phyloP scores from a whole-genome alignment of 2,113 vertebrate species.

The Pseudolaguvia tuberculata region DNA sequence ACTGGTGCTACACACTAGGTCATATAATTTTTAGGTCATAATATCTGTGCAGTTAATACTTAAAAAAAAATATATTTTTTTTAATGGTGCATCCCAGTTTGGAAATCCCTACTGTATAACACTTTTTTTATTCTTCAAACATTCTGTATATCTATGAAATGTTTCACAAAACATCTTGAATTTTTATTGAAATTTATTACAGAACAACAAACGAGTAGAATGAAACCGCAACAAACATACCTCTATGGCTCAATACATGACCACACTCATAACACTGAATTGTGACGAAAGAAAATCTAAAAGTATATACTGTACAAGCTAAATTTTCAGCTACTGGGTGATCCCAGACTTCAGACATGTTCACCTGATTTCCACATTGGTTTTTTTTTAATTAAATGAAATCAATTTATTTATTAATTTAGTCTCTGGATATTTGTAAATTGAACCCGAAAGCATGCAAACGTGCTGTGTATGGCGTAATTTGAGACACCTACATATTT shows the following conservation, averaged over 20 bases:
- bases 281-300: conserved; percentile 11
- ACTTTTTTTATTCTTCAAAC: not conserved
- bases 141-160: not conserved
- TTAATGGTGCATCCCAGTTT: too few relatives aligned
- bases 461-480: conserved; percentile 8
- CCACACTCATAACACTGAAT: conserved; percentile 22
- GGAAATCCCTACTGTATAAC: too few relatives aligned
- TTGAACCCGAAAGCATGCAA: conserved; percentile 20
- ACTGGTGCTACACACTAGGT: too few relatives aligned
- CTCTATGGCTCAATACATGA: conserved; percentile 2
- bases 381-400: too few relatives aligned
- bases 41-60: too few relatives aligned
- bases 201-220: conserved; percentile 8
- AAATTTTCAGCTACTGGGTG: not conserved
- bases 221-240: conserved; percentile 16
- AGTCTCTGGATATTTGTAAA: not conserved
- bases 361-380: not conserved
- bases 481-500: not conserved
- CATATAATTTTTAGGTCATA: too few relatives aligned
- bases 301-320: conserved; percentile 41
- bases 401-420: not conserved
- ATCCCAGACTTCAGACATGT: not conserved
- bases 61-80: too few relatives aligned
- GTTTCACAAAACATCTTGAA: conserved; percentile 5
- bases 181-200: conserved; percentile 44